A percentile compares a stretch with the other conserved stretches of the same genome.
Evolutionary conservation across 2,888 invertebrate species (phyloP).

Genomic region (Pecten maximus): DNA sequence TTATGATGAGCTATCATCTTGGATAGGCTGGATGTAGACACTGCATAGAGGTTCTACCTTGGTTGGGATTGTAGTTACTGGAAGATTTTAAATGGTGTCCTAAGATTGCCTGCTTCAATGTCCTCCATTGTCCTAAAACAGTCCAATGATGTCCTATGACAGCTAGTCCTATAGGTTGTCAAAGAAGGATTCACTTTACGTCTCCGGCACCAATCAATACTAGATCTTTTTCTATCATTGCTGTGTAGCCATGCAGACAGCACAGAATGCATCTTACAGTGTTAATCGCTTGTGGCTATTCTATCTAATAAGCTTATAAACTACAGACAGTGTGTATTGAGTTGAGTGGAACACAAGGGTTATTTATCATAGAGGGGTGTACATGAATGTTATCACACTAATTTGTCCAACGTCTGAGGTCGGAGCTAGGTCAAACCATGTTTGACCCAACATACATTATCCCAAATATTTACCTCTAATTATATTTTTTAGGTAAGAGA

Average conservation of each 20-base stretch:
- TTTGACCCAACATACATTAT: background rate
- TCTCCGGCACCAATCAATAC: background rate
- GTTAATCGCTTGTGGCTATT: background rate
- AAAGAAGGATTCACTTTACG: background rate
- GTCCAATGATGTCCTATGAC: background rate
- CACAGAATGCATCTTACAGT: background rate
- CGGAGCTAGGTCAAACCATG: background rate
- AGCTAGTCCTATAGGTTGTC: background rate
- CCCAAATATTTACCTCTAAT: background rate
- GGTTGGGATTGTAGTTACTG: background rate
- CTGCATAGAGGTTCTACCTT: background rate
- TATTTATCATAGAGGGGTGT: background rate
- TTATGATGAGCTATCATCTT: slow-evolving; percentile 11
- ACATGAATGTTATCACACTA: slow-evolving; percentile 2
- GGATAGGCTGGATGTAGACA: background rate
- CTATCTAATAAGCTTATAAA: background rate
- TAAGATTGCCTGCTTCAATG: background rate
- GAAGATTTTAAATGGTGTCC: background rate
- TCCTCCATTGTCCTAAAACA: background rate
- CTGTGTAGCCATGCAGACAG: slow-evolving; percentile 20
- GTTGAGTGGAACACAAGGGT: background rate
- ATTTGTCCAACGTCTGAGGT: background rate
- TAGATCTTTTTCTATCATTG: background rate
- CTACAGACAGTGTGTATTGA: background rate
- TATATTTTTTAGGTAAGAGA: background rate